Base-by-base conservation (phyloP, 2,113 vertebrate species). In the Aramus guarauna region DNA sequence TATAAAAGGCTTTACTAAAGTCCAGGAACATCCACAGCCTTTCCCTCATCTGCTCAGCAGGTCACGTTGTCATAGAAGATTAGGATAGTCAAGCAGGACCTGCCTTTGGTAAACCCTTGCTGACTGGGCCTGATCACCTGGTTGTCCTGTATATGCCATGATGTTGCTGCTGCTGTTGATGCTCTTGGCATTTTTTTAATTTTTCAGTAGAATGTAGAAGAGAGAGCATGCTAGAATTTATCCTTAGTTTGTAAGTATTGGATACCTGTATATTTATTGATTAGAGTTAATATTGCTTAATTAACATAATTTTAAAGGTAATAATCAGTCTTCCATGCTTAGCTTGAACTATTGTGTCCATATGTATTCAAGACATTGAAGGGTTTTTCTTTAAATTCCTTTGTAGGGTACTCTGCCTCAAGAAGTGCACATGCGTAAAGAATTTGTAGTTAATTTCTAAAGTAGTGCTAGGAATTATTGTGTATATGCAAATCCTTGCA, bases 281-380 rank as follows among this genome's bases (percentile, higher is more conserved):
- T n/a, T 94, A 26, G 62, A 36, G 15, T 36, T 85, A 20, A 41
- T 80, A 67, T 85, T 84, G 60, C 55, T 94, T 92, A 84, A 94
- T 85, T 94, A 94, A 86, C 53, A 50, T 92, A 81, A 94, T 75
- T 72, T 92, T 80, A 86, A 83, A 17, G 47, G 27, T 80, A 75
- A 78, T 64, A 88, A 67, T 36, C 26, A 63, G 58, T 88, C 32
- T 76, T 94, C 27, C 71, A 22, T 67, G 71, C 78, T 86, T 77
- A 75, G 68, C 21, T 96, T 89, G 43, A 82, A 80, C 59, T 72
- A 55, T 76, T 92, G 11, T 75, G 48, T 94, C 27, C 78, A 15
- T 59, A 78, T 50, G 13, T 81, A 74, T 71, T 83, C 37, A 82
- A 91, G 91, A 85, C 53, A 78, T 36, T 83, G 80, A 96, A 91